Percentiles rank a stretch among this genome's conserved stretches.
Evolutionary conservation across 1,140 invertebrate species (phyloP).

Genomic region (Laodelphax striatellus): DNA sequence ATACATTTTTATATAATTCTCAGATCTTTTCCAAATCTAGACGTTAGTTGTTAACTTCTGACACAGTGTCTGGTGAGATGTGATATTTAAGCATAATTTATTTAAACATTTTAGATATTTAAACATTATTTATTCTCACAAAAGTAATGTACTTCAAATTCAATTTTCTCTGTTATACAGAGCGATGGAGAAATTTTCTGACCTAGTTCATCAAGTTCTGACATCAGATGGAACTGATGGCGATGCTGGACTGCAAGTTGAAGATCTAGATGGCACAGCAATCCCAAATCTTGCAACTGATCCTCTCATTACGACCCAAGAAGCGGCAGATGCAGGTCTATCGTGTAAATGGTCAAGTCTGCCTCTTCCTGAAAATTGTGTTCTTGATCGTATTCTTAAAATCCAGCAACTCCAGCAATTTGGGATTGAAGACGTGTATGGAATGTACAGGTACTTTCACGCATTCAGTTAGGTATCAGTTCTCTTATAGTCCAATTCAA

Average conservation of each 20-base stretch:
- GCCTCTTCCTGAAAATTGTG: constrained; percentile 26
- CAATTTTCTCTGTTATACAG: constrained; percentile 16
- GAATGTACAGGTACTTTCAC: constrained; percentile 22
- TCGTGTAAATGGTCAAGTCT: constrained; percentile 25
- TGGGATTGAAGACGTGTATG: constrained; percentile 24
- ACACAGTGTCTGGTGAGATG: no score
- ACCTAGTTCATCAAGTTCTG: constrained; percentile 31
- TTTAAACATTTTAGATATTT: no score
- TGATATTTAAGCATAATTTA: no score
- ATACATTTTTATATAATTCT: no score
- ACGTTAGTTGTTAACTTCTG: no score
- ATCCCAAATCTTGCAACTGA: background rate
- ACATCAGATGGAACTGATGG: constrained; percentile 24
- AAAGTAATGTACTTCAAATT: background rate
- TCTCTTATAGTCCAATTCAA: no score
- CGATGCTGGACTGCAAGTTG: background rate
- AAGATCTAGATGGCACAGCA: background rate
- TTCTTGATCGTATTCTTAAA: constrained; percentile 27
- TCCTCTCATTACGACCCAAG: constrained; percentile 12
- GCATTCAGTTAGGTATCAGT: no score
- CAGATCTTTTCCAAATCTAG: no score
- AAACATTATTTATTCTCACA: no score
- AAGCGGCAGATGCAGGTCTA: constrained; percentile 22
- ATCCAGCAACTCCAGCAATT: constrained; percentile 27
- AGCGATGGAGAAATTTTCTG: constrained; percentile 26